phyloP scores from a whole-genome alignment of 2,888 invertebrate genomes.

The Drosophila setosimentum region DNA sequence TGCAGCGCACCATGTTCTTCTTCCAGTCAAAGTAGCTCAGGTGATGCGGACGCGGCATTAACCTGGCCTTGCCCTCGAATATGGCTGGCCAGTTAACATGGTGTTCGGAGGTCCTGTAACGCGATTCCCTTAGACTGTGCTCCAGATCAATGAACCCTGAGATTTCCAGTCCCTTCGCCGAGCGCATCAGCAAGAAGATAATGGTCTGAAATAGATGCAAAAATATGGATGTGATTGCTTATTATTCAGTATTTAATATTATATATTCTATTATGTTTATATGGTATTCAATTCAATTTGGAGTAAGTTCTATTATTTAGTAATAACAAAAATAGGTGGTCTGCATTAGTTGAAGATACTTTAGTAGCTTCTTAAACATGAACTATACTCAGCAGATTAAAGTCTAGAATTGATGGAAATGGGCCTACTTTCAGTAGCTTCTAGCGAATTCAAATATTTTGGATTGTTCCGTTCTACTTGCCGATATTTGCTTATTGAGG shows the following conservation, averaged over 20 bases:
- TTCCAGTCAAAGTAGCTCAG: constrained; percentile 61
- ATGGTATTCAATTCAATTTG: too few species aligned
- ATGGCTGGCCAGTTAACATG: constrained; percentile 52
- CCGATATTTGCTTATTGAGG: constrained; percentile 47
- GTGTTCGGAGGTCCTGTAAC: not conserved
- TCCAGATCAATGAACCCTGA: constrained; percentile 63
- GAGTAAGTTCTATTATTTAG: too few species aligned
- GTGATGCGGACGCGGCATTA: constrained; percentile 36
- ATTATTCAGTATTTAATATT: not conserved
- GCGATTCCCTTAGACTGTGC: constrained; percentile 44
- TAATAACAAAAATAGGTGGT: too few species aligned
- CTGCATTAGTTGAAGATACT: not conserved
- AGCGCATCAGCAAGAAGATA: constrained; percentile 57
- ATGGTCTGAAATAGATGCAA: constrained; percentile 43
- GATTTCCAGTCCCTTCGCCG: constrained; percentile 43
- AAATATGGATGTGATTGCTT: not conserved
- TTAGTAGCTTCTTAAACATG: not conserved
- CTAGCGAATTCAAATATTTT: not conserved
- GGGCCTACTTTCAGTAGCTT: not conserved
- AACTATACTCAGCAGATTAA: not conserved
- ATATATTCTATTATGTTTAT: too few species aligned
- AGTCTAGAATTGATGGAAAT: not conserved
- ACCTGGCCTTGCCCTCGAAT: constrained; percentile 46
- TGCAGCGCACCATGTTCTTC: constrained; percentile 30
- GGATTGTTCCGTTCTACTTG: constrained; percentile 9